Evolutionary conservation across 2,113 vertebrate genomes (phyloP), one percentile per base, ranked within the genome.

Genomic region (Antidorcas marsupialis): DNA sequence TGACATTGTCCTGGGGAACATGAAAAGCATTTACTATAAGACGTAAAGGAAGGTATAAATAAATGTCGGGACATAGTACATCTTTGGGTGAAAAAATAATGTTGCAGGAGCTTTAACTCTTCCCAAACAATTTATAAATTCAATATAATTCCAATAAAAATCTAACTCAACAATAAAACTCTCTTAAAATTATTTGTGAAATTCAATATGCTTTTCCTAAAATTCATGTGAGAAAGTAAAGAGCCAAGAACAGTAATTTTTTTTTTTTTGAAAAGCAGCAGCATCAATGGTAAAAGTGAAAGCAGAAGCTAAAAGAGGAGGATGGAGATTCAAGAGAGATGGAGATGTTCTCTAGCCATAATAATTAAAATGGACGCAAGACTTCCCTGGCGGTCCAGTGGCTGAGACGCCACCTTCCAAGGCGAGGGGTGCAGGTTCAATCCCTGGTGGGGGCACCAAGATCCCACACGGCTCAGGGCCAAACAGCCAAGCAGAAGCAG

Each of bases 101-200:
- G n/a, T 19, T 45, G 12, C 9, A 28, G 71, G 43, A 8, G 28
- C 82, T 74, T 74, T 47, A 76, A 47, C 83, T 83, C 30, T 94
- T n/a, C 43, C 23, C 53, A 87, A 57, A 67, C 50, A 43, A 87
- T 78, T 67, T 57, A 23, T 36, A 43, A 91, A n/a, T 57, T 71
- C 60, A 82, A 21, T 82, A 8, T 28, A 36, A 94, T 62, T 82
- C 60, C 88, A 87, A 39, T 53, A 60, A 82, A 74, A 94, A 62
- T 92, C 10, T 28, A 36, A 88, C 45, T 83, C 19, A 74, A 19
- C 43, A 82, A 53, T 87, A 91, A 53, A 16, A 30, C 43, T 62
- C 43, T 82, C 53, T 60, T 45, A 82, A 67, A 52, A 21, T 30
- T 74, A 71, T 96, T 87, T 7, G 14, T 25, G 36, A 8, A 78